Evolutionary conservation across 2,113 vertebrate genomes (phyloP).

Genomic region (Stigmatopora argus): DNA sequence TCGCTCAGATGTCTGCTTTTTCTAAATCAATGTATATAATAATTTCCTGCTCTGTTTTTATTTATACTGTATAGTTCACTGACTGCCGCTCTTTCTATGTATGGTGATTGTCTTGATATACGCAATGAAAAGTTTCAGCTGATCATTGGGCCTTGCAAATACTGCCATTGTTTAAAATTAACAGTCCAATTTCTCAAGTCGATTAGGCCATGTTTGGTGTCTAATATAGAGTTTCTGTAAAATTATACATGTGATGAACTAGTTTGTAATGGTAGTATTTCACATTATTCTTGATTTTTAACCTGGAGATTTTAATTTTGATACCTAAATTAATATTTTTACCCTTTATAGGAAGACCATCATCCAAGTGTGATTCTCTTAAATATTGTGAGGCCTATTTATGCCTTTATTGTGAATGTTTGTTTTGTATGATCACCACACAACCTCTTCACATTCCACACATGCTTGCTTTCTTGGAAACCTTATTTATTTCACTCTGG

Average conservation of each 20-base stretch:
- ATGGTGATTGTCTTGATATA: slow-evolving; percentile 43
- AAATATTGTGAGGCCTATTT: not conserved
- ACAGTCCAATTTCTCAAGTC: slow-evolving; percentile 9
- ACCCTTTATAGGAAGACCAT: not conserved
- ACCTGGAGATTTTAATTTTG: not conserved
- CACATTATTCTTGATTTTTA: slow-evolving; percentile 15
- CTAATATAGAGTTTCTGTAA: slow-evolving; percentile 5
- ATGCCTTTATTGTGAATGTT: slow-evolving; percentile 4
- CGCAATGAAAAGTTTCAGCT: slow-evolving; percentile 6
- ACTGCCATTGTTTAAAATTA: slow-evolving; percentile 37
- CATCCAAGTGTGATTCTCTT: not conserved
- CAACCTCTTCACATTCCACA: slow-evolving; percentile 17
- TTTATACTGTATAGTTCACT: slow-evolving; percentile 40
- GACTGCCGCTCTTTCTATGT: slow-evolving; percentile 35
- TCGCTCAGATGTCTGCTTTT: slow-evolving; percentile 13
- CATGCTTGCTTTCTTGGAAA: slow-evolving; percentile 32
- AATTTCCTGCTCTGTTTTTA: slow-evolving; percentile 39
- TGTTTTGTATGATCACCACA: slow-evolving; percentile 21
- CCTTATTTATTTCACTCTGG: not conserved
- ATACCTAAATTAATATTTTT: slow-evolving; percentile 4
- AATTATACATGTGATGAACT: not conserved
- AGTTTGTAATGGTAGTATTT: slow-evolving; percentile 8
- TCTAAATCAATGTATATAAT: slow-evolving; percentile 40
- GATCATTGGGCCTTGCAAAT: slow-evolving; percentile 16
- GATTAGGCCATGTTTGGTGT: slow-evolving; percentile 21